Conservation (phyloP, 1,140 invertebrate species). For the Teleogryllus occipitalis region DNA sequence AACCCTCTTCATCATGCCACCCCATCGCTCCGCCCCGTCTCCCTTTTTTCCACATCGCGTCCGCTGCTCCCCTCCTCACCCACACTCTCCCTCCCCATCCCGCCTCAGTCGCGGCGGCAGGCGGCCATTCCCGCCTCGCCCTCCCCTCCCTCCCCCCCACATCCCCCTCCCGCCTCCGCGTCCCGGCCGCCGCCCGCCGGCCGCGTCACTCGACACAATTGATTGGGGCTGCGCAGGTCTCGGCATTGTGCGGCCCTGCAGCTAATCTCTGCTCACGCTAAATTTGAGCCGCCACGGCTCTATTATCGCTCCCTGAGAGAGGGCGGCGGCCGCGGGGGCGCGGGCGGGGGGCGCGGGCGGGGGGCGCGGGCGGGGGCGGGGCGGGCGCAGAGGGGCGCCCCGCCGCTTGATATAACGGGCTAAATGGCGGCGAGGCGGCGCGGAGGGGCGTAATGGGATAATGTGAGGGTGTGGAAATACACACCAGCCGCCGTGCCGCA, state of each 20-base stretch:
- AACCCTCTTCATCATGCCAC: background rate
- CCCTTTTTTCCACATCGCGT: background rate
- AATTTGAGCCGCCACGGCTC: slow-evolving; percentile 12
- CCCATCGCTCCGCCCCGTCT: background rate
- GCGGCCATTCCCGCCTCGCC: background rate
- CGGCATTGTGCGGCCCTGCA: background rate
- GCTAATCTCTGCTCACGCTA: slow-evolving; percentile 13
- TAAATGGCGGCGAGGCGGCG: slow-evolving; percentile 3
- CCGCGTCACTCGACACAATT: background rate
- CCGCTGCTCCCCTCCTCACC: background rate
- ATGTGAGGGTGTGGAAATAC: background rate
- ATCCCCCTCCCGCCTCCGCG: background rate
- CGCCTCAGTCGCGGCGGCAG: too few species aligned
- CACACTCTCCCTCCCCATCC: background rate
- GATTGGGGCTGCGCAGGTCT: slow-evolving; percentile 2
- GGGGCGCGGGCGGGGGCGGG: too few species aligned
- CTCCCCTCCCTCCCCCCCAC: background rate
- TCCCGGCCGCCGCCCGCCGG: background rate
- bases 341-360: background rate
- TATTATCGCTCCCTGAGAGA: background rate
- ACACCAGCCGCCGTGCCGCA: background rate
- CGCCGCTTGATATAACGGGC: background rate
- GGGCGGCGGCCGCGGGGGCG: background rate
- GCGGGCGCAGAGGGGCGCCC: background rate
- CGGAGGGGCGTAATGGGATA: slow-evolving; percentile 10